Conservation (phyloP, 64 coral and sea anemone genomes). For the Pachyseris speciosa region DNA sequence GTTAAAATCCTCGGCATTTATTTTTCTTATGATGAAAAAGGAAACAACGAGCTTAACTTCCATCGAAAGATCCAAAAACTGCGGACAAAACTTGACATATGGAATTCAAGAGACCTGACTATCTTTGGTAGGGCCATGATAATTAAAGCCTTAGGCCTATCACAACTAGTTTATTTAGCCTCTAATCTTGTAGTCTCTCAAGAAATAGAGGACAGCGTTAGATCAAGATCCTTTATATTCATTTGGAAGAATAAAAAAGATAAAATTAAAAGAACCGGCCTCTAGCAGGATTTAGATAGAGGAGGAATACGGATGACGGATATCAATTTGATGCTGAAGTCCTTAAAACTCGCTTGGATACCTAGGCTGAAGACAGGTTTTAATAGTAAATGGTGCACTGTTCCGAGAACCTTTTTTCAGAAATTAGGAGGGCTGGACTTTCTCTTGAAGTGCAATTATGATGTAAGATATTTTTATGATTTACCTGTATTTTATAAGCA, state of each 20-base stretch:
- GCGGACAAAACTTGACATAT: neutral
- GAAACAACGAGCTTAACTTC: neutral
- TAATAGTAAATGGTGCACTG: neutral
- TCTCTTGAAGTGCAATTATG: neutral
- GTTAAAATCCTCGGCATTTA: neutral
- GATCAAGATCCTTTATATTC: neutral
- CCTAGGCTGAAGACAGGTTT: neutral
- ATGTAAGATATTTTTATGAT: neutral
- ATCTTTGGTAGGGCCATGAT: neutral
- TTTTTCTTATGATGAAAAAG: neutral
- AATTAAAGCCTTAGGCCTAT: neutral
- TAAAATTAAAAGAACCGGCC: neutral
- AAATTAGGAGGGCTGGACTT: neutral
- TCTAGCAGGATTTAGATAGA: neutral
- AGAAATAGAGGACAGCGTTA: neutral
- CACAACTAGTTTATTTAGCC: neutral
- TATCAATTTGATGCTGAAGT: neutral
- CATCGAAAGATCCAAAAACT: neutral
- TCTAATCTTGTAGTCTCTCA: neutral
- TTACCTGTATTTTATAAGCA: neutral
- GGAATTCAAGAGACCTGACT: neutral
- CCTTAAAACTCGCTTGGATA: neutral
- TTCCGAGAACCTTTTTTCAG: neutral
- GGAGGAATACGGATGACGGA: neutral
- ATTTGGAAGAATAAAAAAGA: slow-evolving; percentile 16